Evolutionary conservation across 1,140 invertebrate genomes (phyloP), one percentile per base, ranked within the genome.

Genomic region (Cyrtorhinus lividipennis): DNA sequence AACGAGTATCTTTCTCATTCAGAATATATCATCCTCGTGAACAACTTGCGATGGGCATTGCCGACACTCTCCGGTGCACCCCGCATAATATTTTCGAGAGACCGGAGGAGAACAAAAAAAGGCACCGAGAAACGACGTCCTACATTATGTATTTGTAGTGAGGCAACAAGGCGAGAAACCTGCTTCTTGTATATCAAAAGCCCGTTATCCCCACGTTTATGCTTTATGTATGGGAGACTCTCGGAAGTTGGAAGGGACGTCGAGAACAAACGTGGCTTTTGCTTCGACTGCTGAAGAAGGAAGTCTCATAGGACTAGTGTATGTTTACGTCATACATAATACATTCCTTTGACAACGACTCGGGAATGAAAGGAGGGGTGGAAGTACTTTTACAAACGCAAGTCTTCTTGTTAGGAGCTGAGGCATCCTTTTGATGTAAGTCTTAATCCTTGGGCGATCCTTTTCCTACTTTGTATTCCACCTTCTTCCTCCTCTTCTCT

Each of bases 291-390:
- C n/a, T n/a, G n/a, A n/a, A n/a, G n/a, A n/a, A n/a, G n/a, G n/a
- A n/a, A n/a, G n/a, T n/a, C n/a, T n/a, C n/a, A n/a, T n/a, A n/a
- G 20, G 18, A 53, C 48, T 8, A 15, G 12, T 53, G 20, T 5
- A 22, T 53, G 30, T 10, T 13, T 53, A 53, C 48, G 48, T 20
- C 48, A 53, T 53, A 53, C 48, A 53, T 53, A 53, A 53, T 53
- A 53, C 48, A 53, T 53, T 53, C 48, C 48, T 53, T 20, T 53
- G 5, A 15, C 48, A 53, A 53, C 48, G 20, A 53, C 48, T 20
- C 5, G 20, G 48, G 18, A 53, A 53, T 53, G n/a, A 53, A 10
- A 12, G 5, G 48, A 53, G 48, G 48, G 20, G 10, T 10, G 18
- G 10, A 53, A 20, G 18, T 20, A 3, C 48, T 20, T 53, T 53